Evolutionary conservation across 2,797 vertebrate genomes (phyloP), one percentile per base, ranked within the genome.

Genomic region (Oryzias sinensis): DNA sequence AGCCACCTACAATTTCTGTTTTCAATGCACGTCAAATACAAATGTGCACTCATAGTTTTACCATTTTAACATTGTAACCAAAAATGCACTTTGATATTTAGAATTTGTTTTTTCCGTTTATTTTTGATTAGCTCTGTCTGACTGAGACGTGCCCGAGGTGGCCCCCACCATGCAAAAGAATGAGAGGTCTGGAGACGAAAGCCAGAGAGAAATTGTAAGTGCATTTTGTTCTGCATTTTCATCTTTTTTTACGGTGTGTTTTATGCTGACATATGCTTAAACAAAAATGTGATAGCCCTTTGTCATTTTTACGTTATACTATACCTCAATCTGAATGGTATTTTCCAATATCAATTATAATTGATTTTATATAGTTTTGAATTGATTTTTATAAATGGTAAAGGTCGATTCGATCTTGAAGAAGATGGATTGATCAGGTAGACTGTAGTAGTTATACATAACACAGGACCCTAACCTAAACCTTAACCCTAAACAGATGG

Each of bases 121-220:
- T 11, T 60, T 49, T 68, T 59, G 40, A 65, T 56, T 42, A 56
- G 51, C 37, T 62, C 51, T 71, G 60, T 49, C 59, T 62, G 68
- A 82, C 57, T 55, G 49, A 76, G 69, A 46, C 49, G 54, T 62
- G 41, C 49, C 62, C 74, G 73, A 77, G 70, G 74, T 80, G 77
- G 76, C 65, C 49, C 73, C n/a, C 81, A 87, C 58, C 82, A 90
- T 90, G 89, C 84, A 88, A 85, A 85, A 82, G 69, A 62, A 83
- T 88, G 85, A 87, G 76, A 78, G 75, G 82, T 75, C 84, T 53
- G 47, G 74, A 76, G 79, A 89, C 56, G 79, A 80, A 76, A 80
- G 72, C 73, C 77, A 82, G 59, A 77, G 45, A 59, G 82, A 88
- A 58, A 83, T 64, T 57, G 87, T 89, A 66, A 87, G 87, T 77